Base-by-base conservation (phyloP, 2,113 vertebrate species). In the Hiodon tergisus region DNA sequence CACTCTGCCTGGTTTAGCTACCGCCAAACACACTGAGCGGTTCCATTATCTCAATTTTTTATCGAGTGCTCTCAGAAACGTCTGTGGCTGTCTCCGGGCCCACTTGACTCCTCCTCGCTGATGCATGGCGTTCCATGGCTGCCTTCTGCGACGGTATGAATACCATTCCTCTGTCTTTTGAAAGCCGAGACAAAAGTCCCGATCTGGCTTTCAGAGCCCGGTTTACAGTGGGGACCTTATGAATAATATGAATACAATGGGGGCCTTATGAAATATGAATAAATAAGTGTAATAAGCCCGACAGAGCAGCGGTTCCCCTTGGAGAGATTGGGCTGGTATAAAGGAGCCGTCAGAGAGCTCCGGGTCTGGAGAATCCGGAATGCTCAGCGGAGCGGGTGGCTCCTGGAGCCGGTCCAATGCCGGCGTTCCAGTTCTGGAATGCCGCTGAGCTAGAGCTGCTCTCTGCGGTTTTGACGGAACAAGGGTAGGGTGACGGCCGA, bases 251-350 rank as follows among this genome's bases (percentile, higher is more conserved):
- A 16, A 54, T 16, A 74, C 73, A 74, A 9, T 67, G 59, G 59
- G 73, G 67, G 54, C 78, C 77, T 80, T 81, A 67, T 78, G 65
- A 71, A 69, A 72, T 51, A 71, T 81, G 83, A 78, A 76, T 82
- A 70, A 73, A 71, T 77, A 77, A 77, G 68, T 59, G 72, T 69
- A 76, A 77, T 75, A 76, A 73, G 76, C 74, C 74, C 69, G 53
- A 57, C 17, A 11, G 48, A 79, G 78, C 16, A 79, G 73, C 66
- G 76, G 76, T 77, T 76, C 80, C 71, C 80, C 54, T 74, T 76
- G 75, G 81, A 70, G 69, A 79, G 67, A 71, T 31, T 61, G 54
- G 72, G 54, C 67, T 13, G 68, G 76, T 79, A 66, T 77, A 74
- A 57, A 55, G 53, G 17, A 74, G 61, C 59, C 61, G 77, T 70